Conservation (phyloP, 2,113 vertebrate genomes). For the Ophthalmolycus amberensis region DNA sequence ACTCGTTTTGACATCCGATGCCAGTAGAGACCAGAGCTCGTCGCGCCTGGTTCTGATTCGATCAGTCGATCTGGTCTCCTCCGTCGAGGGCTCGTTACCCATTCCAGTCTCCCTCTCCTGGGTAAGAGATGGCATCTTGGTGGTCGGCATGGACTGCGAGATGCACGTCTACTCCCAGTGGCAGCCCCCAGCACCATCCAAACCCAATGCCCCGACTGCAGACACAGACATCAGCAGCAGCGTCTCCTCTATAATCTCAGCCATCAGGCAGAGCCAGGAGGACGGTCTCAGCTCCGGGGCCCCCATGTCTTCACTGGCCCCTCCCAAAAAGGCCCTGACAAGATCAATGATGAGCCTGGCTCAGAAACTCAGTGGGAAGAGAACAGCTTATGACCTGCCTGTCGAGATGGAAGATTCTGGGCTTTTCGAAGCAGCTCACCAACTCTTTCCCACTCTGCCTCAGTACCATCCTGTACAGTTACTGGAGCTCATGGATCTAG, state of each 20-base stretch:
- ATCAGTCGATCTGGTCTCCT: slow-evolving; percentile 92
- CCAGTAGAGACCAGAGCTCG: slow-evolving; percentile 73
- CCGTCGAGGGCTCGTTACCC: slow-evolving; percentile 92
- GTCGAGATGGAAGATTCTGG: slow-evolving; percentile 93
- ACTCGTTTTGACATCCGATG: slow-evolving; percentile 85
- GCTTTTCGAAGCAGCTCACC: slow-evolving; percentile 96
- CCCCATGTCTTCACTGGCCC: slow-evolving; percentile 75
- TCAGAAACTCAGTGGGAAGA: slow-evolving; percentile 96
- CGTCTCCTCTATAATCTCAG: slow-evolving; percentile 85
- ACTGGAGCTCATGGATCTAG: slow-evolving; percentile 97
- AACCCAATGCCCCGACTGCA: slow-evolving; percentile 64
- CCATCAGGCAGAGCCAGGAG: slow-evolving; percentile 88
- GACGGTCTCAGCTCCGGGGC: slow-evolving; percentile 72
- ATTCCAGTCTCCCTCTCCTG: slow-evolving; percentile 96
- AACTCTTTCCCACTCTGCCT: slow-evolving; percentile 93
- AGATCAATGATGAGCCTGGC: slow-evolving; percentile 96
- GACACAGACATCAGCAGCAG: slow-evolving; percentile 86
- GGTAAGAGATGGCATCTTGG: slow-evolving; percentile 97
- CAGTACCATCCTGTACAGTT: slow-evolving; percentile 98
- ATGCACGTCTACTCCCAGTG: slow-evolving; percentile 99
- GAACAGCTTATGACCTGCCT: slow-evolving; percentile 88
- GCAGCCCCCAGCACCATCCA: slow-evolving; percentile 87
- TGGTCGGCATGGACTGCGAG: slow-evolving; percentile 98
- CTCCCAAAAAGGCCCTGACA: slow-evolving; percentile 88
- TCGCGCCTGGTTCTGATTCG: slow-evolving; percentile 91